Conservation (phyloP, 2,113 vertebrate genomes). For the Nothobranchius kuhntae region DNA sequence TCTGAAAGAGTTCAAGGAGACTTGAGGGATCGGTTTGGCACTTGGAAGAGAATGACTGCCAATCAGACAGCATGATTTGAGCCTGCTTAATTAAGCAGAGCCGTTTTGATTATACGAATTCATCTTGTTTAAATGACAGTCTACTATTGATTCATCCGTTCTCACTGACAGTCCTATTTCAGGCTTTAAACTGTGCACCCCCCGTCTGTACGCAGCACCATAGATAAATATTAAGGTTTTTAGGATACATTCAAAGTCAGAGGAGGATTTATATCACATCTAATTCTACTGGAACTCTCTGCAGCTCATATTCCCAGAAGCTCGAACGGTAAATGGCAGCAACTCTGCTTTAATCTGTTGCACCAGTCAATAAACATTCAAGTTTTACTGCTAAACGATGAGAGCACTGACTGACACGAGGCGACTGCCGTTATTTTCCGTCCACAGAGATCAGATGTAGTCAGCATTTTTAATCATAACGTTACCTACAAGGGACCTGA, state of each 20-base stretch:
- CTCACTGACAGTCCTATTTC: neutral
- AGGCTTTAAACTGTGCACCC: slow-evolving; percentile 2
- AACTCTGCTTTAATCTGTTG: slow-evolving; percentile 22
- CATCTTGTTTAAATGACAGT: slow-evolving; percentile 18
- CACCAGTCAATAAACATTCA: slow-evolving; percentile 48
- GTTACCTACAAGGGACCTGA: slow-evolving; percentile 39
- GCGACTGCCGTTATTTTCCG: slow-evolving; percentile 21
- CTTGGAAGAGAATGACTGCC: slow-evolving; percentile 23
- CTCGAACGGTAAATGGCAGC: slow-evolving; percentile 34
- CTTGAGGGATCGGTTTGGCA: slow-evolving; percentile 49
- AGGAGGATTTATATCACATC: slow-evolving; percentile 46
- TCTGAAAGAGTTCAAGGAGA: slow-evolving; percentile 66
- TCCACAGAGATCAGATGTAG: slow-evolving; percentile 36
- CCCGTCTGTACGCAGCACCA: slow-evolving; percentile 5
- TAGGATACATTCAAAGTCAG: slow-evolving; percentile 45
- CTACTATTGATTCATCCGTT: slow-evolving; percentile 13
- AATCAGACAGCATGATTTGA: slow-evolving; percentile 18
- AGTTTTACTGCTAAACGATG: slow-evolving; percentile 33
- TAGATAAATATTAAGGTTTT: slow-evolving; percentile 14
- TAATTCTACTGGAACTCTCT: slow-evolving; percentile 26
- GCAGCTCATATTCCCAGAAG: slow-evolving; percentile 40
- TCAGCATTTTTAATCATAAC: slow-evolving; percentile 55
- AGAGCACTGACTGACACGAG: slow-evolving; percentile 25
- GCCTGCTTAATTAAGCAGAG: slow-evolving; percentile 12
- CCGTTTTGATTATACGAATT: slow-evolving; percentile 25